Base-by-base conservation (phyloP, 2,888 invertebrate genomes). In the Xestia xanthographa region DNA sequence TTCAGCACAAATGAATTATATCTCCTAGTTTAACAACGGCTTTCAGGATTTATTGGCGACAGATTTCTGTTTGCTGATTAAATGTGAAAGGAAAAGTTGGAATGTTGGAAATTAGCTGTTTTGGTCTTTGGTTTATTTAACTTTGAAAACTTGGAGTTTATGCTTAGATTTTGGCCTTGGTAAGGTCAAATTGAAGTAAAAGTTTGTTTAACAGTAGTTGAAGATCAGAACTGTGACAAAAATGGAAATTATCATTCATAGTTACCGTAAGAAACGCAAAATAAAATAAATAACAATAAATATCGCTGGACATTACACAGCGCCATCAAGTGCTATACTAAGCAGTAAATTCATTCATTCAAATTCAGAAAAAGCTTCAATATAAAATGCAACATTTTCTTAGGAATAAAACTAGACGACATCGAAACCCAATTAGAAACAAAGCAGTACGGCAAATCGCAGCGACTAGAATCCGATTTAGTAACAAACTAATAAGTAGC, bases 1-100 rank as follows among this genome's bases (percentile, higher is more conserved):
- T 93, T 89, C 91, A 77, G 91, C 90, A 89, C 89, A 90, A 93
- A 95, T 94, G 92, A 94, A 87, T 93, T 91, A 92, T 90, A 90
- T 90, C 86, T 87, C 60, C 69, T 83, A 84, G 82, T 76, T 87
- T 82, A 79, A 85, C 75, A 68, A 78, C 34, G 63, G 66, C 58
- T 75, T 58, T 38, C n/a, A 45, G 60, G 75, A 87, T 86, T 87
- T 87, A 80, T 83, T 68, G 38, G 20, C 22, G 76, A 62, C 76
- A 75, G 68, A 41, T 81, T 50, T 72, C 50, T 72, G 50, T 85
- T 85, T 62, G 56, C 50, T 75, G 85, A 81, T 82, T 85, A 76
- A 72, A 58, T 69, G 58, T 53, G 29, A 50, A 69, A 56, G 65
- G 58, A 48, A 67, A 72, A 80, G 48, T 65, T 73, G 29, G 6